A percentile compares a stretch with the other conserved stretches of the same genome.
phyloP scores from a whole-genome alignment of 2,797 vertebrate species.

The Smutsia gigantea region DNA sequence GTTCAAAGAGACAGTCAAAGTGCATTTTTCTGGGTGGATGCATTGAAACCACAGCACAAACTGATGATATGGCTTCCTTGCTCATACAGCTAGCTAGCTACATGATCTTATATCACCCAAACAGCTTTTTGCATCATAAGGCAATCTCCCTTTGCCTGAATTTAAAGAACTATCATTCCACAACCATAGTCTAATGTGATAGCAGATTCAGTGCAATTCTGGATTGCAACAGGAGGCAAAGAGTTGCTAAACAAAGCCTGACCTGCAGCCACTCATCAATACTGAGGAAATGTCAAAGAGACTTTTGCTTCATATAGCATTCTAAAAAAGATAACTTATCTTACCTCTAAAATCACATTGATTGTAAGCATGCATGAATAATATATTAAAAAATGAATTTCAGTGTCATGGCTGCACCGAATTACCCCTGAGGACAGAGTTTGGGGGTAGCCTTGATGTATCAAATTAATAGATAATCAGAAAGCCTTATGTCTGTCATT shows the following conservation, averaged over 20 bases:
- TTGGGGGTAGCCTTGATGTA: not conserved
- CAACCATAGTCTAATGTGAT: not conserved
- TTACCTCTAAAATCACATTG: not conserved
- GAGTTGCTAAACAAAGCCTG: not conserved
- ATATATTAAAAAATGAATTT: not conserved
- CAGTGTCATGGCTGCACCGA: not conserved
- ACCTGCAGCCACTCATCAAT: not conserved
- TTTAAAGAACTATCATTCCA: not conserved
- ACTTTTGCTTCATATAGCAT: not conserved
- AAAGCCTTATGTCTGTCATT: constrained; percentile 28
- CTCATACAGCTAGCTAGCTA: not conserved
- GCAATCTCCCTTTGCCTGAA: not conserved
- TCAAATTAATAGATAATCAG: constrained; percentile 1
- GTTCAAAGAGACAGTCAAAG: not conserved
- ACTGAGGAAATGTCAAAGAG: not conserved
- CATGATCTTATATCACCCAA: not conserved
- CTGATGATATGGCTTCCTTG: not conserved
- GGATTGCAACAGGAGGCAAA: not conserved
- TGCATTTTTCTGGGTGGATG: not conserved
- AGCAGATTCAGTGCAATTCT: not conserved
- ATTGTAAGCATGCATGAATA: constrained; percentile 2
- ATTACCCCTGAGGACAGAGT: not conserved
- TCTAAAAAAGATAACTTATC: not conserved
- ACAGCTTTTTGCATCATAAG: not conserved
- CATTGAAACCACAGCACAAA: not conserved